Conservation (phyloP, 1,140 invertebrate genomes). For the Eurosta solidaginis region DNA sequence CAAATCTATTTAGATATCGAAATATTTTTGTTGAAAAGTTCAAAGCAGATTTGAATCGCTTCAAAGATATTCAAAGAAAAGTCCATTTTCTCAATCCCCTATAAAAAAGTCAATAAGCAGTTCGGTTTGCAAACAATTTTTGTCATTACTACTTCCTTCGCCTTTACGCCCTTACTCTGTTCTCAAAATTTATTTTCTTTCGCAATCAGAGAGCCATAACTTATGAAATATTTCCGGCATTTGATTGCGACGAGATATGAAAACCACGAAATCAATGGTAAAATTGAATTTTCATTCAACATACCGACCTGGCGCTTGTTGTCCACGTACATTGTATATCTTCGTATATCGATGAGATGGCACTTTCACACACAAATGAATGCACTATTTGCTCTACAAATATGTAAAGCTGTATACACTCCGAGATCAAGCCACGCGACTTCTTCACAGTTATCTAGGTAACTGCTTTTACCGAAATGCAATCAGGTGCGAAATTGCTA, state of each 20-base stretch:
- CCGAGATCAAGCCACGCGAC: too few species aligned
- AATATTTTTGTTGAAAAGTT: too few species aligned
- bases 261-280: constrained; percentile 21
- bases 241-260: background rate
- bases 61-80: too few species aligned
- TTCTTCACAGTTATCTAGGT: background rate
- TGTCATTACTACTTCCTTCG: too few species aligned
- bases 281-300: constrained; percentile 17
- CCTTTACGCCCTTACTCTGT: too few species aligned
- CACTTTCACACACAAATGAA: background rate
- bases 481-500: constrained; percentile 27
- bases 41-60: too few species aligned
- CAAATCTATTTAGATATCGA: too few species aligned
- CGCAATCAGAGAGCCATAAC: background rate
- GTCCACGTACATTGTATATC: background rate
- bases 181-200: too few species aligned
- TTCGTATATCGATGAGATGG: background rate
- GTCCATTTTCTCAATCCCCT: too few species aligned
- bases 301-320: background rate
- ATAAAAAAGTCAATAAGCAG: too few species aligned
- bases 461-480: background rate
- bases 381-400: background rate
- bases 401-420: background rate
- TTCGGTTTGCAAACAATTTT: too few species aligned
- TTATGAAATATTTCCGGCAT: constrained; percentile 16